phyloP scores from a whole-genome alignment of 2,113 vertebrate species.

The Kryptolebias marmoratus region DNA sequence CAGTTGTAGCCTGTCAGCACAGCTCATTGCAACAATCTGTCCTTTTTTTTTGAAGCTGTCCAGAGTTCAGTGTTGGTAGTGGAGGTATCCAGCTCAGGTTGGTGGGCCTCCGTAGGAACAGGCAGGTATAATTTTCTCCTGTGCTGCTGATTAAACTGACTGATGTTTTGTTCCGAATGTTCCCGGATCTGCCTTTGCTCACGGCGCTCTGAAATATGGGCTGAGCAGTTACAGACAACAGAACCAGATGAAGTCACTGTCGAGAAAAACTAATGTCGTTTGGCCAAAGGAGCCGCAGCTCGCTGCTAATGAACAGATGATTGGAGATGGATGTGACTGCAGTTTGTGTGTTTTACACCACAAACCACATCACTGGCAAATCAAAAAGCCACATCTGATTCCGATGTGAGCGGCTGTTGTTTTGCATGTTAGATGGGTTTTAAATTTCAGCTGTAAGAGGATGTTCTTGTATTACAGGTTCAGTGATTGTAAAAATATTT shows the following conservation, averaged over 20 bases:
- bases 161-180: constrained; percentile 56
- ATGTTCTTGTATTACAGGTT: constrained; percentile 4
- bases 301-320: constrained; percentile 40
- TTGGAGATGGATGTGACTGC: constrained; percentile 41
- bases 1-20: constrained; percentile 44
- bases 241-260: constrained; percentile 72
- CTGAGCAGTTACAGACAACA: constrained; percentile 73
- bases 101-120: constrained; percentile 38
- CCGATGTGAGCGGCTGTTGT: constrained; percentile 9
- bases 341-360: constrained; percentile 31
- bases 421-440: constrained; percentile 12
- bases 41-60: constrained; percentile 44
- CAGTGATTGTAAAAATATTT: background rate
- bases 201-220: constrained; percentile 56
- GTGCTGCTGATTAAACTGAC: constrained; percentile 64
- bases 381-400: constrained; percentile 17
- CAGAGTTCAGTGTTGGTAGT: constrained; percentile 49
- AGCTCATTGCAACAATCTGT: constrained; percentile 43
- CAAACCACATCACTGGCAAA: constrained; percentile 23
- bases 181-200: constrained; percentile 69
- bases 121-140: constrained; percentile 58
- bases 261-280: constrained; percentile 56
- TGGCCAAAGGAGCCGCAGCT: constrained; percentile 46
- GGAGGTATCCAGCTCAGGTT: constrained; percentile 38
- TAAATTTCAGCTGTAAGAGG: constrained; percentile 8